These are phyloP conservation scores for Muscidifurax raptorellus DNA, from an alignment of 1,140 invertebrate species.

Conservation along the genomic window DNA sequence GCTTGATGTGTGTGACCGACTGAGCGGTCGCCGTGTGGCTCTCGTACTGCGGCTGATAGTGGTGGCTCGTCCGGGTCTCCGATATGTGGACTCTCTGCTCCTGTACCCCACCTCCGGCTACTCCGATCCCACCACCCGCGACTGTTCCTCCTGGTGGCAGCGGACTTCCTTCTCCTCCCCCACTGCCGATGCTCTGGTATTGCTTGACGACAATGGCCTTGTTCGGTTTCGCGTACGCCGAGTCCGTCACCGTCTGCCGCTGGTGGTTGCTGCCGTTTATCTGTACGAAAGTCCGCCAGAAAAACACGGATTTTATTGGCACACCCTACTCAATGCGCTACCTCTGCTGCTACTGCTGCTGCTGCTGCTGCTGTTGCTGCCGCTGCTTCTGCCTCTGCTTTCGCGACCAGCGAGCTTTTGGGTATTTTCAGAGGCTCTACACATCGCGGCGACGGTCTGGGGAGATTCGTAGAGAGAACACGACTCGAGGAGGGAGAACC, in stretches of 20 bases:
- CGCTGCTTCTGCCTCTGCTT: neutral
- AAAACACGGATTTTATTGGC: neutral
- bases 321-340: neutral
- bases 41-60: constrained; percentile 73
- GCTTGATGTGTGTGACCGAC: constrained; percentile 65
- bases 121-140: constrained; percentile 64
- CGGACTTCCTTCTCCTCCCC: constrained; percentile 60
- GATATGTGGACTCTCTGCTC: constrained; percentile 70
- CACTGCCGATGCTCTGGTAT: neutral
- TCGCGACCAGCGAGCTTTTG: constrained; percentile 16
- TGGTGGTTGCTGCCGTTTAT: constrained; percentile 73
- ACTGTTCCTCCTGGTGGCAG: constrained; percentile 65
- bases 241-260: constrained; percentile 79
- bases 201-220: constrained; percentile 70
- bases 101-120: constrained; percentile 62
- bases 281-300: constrained; percentile 64
- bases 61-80: constrained; percentile 73
- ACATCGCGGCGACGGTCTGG: neutral
- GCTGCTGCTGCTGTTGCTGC: no score
- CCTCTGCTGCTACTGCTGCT: no score
- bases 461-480: neutral
- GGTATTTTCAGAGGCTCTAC: constrained; percentile 39
- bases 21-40: constrained; percentile 62
- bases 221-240: constrained; percentile 82
- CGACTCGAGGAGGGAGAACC: constrained; percentile 18